These are phyloP conservation scores for Yoshiicerus persimilis DNA, from an alignment of 1,140 invertebrate species.

Conservation along the genomic window DNA sequence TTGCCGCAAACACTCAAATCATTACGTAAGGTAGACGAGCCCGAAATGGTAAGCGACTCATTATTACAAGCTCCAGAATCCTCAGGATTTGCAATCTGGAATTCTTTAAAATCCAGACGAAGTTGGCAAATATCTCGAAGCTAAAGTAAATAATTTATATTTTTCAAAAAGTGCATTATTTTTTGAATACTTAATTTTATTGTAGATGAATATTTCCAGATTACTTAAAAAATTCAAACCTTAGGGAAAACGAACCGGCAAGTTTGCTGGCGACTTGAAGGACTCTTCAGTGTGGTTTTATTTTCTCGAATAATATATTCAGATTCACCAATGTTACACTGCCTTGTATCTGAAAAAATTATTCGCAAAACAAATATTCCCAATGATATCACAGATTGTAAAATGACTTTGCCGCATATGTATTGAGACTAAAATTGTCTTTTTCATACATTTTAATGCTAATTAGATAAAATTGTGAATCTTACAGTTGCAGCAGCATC, in stretches of 20 bases:
- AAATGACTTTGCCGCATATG: too few species aligned
- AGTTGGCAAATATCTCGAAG: neutral
- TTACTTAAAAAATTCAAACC: neutral
- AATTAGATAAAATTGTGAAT: neutral
- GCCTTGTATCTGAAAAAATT: neutral
- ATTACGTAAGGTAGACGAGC: neutral
- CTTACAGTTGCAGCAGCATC: conserved; percentile 30
- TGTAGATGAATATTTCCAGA: neutral
- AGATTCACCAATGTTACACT: neutral
- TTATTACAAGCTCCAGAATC: neutral
- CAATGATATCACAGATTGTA: neutral
- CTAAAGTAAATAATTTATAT: neutral
- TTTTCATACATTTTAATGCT: neutral
- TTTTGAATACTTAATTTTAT: neutral
- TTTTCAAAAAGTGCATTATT: neutral
- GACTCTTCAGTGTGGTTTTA: neutral
- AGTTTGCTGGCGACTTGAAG: neutral
- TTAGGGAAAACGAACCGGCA: conserved; percentile 27
- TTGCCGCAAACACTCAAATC: neutral
- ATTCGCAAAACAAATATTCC: neutral
- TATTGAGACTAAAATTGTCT: too few species aligned
- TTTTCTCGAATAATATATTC: neutral
- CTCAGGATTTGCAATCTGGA: neutral
- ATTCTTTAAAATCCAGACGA: conserved; percentile 18
- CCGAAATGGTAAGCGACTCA: neutral